Percentiles rank a stretch among this genome's conserved stretches.
phyloP scores from a whole-genome alignment of 2,888 invertebrate genomes.

The Epinotia demarniana region DNA sequence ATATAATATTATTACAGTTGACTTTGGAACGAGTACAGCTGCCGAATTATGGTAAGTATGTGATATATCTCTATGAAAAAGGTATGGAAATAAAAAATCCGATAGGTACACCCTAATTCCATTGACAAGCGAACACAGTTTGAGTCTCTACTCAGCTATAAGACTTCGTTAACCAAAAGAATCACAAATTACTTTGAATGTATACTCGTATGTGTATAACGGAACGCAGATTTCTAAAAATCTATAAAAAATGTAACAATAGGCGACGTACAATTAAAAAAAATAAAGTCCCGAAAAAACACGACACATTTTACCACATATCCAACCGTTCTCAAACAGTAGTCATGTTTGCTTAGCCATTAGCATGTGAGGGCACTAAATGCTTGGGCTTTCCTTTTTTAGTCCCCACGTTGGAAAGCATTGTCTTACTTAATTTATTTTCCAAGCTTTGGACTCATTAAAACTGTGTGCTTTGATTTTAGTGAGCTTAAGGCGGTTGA shows the following conservation, averaged over 20 bases:
- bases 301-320: conserved; percentile 17
- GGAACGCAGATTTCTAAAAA: too few species aligned
- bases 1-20: too few species aligned
- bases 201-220: too few species aligned
- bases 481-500: conserved; percentile 15
- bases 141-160: too few species aligned
- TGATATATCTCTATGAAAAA: too few species aligned
- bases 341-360: conserved; percentile 69
- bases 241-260: not conserved
- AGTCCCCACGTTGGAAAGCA: conserved; percentile 48
- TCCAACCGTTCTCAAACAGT: conserved; percentile 52
- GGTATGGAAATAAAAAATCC: too few species aligned
- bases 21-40: too few species aligned
- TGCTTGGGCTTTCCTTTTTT: conserved; percentile 36
- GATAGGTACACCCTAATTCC: too few species aligned
- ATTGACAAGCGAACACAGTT: too few species aligned
- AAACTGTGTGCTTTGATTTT: conserved; percentile 32
- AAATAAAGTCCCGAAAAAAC: conserved; percentile 30
- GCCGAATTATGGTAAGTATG: too few species aligned
- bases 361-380: conserved; percentile 66
- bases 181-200: too few species aligned
- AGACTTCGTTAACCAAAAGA: too few species aligned
- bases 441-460: conserved; percentile 42
- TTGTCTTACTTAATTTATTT: conserved; percentile 54
- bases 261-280: conserved; percentile 6